These are phyloP conservation scores for Microcebus lehilahytsara DNA, from an alignment of 2,113 vertebrate species.

Conservation along the genomic window DNA sequence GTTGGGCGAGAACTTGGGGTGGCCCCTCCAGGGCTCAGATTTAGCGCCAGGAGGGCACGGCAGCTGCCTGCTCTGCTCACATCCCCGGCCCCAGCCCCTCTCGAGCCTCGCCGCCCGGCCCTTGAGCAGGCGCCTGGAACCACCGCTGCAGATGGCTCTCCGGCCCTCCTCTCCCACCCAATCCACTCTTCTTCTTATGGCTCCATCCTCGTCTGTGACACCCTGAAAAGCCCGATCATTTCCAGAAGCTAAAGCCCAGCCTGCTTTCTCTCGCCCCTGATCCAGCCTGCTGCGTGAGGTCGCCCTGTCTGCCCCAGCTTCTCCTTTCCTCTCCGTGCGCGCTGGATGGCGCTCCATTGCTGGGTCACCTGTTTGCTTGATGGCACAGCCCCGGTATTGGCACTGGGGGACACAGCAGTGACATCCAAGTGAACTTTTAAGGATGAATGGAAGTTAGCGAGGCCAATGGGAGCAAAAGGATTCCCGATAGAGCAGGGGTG, in stretches of 20 bases:
- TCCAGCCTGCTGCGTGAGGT: fast-evolving
- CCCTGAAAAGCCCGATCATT: not conserved
- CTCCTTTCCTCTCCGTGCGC: fast-evolving
- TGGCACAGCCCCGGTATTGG: not conserved
- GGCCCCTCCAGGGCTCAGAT: not conserved
- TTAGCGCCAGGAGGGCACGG: not conserved
- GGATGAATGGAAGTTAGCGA: not conserved
- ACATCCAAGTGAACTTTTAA: not conserved
- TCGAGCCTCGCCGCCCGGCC: fast-evolving
- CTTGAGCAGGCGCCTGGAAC: no score
- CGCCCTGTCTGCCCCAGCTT: fast-evolving
- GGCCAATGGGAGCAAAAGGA: not conserved
- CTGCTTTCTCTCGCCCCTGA: not conserved
- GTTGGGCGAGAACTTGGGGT: not conserved
- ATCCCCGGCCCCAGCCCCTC: fast-evolving
- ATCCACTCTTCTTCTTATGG: not conserved
- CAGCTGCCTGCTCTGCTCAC: fast-evolving
- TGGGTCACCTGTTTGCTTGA: not conserved
- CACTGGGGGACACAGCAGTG: not conserved
- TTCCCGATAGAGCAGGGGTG: not conserved
- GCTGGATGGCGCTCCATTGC: fast-evolving
- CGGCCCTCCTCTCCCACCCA: not conserved
- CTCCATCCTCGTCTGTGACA: no score
- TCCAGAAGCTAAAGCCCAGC: no score
- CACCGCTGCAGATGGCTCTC: not conserved